Percentiles rank a stretch among this genome's conserved stretches.
phyloP scores from a whole-genome alignment of 2,888 invertebrate genomes.

The Parapristionchus giblindavisi region DNA sequence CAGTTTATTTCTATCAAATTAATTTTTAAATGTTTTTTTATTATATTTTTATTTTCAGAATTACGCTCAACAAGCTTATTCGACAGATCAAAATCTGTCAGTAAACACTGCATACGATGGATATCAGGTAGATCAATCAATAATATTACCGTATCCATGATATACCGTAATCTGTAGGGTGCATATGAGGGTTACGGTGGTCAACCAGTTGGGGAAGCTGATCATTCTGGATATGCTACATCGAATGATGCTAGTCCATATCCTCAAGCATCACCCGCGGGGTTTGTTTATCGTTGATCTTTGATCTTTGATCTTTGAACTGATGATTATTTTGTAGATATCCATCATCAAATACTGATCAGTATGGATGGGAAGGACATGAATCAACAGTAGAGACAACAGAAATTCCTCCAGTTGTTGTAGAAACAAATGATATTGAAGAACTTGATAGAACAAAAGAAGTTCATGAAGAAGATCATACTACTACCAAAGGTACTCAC shows the following conservation, averaged over 20 bases:
- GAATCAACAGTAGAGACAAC: too few relatives aligned
- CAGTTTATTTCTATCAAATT: background rate
- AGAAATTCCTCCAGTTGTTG: too few relatives aligned
- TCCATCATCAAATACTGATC: too few relatives aligned
- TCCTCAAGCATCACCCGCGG: constrained; percentile 16
- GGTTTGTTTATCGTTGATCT: background rate
- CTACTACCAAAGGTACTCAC: too few relatives aligned
- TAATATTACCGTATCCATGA: background rate
- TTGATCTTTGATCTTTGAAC: too few relatives aligned
- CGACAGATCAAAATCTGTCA: background rate
- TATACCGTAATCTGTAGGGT: constrained; percentile 3
- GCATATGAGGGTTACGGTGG: constrained; percentile 37
- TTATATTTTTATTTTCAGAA: background rate
- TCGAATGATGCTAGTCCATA: constrained; percentile 32
- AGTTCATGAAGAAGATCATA: background rate
- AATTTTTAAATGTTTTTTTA: background rate
- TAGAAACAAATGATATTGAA: too few relatives aligned
- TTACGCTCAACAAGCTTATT: constrained; percentile 8
- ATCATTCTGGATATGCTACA: background rate
- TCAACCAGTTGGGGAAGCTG: constrained; percentile 5
- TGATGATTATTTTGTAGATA: too few relatives aligned
- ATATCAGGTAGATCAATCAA: constrained; percentile 1
- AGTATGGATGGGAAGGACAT: constrained; percentile 23
- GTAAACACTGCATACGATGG: constrained; percentile 12
- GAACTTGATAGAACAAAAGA: background rate